Conservation (phyloP, 2,113 vertebrate genomes). For the Hippolais icterina region DNA sequence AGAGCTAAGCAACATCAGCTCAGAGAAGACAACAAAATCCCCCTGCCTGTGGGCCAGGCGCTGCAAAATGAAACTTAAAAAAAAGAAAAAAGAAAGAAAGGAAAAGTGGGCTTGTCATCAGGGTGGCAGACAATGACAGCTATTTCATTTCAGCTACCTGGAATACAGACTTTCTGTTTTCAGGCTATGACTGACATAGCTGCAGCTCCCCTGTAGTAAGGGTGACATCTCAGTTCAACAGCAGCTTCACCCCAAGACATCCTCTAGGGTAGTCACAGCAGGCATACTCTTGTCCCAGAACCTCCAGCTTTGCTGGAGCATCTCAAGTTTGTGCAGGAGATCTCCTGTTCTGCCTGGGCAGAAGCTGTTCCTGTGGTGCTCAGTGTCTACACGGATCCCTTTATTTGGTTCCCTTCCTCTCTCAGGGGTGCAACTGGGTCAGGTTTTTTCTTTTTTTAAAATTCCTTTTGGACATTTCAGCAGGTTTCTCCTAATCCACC, state of each 20-base stretch:
- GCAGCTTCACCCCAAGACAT: background rate
- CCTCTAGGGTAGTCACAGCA: background rate
- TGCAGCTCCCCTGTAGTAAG: background rate
- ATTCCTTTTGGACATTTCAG: background rate
- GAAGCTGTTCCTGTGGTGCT: background rate
- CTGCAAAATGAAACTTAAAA: background rate
- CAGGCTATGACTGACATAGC: background rate
- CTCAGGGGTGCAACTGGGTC: background rate
- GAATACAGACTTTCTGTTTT: background rate
- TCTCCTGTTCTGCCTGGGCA: background rate
- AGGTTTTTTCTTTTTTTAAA: background rate
- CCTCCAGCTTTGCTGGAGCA: background rate
- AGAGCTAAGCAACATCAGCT: slow-evolving; percentile 1
- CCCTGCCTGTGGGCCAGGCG: background rate
- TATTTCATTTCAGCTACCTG: background rate
- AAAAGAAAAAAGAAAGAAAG: background rate
- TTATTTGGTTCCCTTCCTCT: background rate
- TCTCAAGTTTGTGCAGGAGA: background rate
- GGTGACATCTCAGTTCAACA: background rate
- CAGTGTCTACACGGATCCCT: background rate
- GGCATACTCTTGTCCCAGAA: background rate
- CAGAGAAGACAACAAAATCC: background rate
- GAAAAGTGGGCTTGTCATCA: background rate
- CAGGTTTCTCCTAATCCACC: background rate
- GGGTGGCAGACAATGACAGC: background rate